phyloP scores from a whole-genome alignment of 2,888 invertebrate species.

The Drosophila acutilabella region DNA sequence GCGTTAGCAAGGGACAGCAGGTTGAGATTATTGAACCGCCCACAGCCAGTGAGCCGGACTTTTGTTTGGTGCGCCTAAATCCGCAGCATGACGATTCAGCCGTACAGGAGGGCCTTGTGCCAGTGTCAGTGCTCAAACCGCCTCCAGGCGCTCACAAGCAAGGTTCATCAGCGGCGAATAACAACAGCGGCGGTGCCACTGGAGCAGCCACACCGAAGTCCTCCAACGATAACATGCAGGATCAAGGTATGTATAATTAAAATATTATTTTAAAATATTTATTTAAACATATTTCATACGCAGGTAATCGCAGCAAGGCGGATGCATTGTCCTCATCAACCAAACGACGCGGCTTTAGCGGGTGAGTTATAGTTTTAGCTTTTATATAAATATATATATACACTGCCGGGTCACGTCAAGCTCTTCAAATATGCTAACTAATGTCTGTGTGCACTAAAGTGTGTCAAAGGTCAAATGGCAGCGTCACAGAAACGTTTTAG shows the following conservation, averaged over 20 bases:
- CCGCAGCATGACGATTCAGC: constrained; percentile 86
- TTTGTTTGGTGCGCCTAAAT: constrained; percentile 89
- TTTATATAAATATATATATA: too few species aligned
- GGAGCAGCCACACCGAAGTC: constrained; percentile 73
- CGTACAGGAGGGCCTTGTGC: constrained; percentile 92
- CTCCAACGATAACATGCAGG: constrained; percentile 81
- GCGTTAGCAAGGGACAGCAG: constrained; percentile 95
- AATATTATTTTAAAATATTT: constrained; percentile 8
- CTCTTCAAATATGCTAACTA: constrained; percentile 39
- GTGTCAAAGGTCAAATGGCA: constrained; percentile 29
- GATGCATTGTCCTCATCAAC: constrained; percentile 90
- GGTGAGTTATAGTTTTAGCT: constrained; percentile 87
- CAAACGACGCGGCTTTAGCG: constrained; percentile 93
- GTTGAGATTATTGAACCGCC: constrained; percentile 94
- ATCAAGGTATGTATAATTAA: constrained; percentile 77
- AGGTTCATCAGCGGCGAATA: constrained; percentile 43
- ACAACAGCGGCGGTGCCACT: constrained; percentile 23
- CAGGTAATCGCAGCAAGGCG: constrained; percentile 85
- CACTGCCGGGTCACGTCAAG: background rate
- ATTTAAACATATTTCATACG: background rate
- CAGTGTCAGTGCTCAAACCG: constrained; percentile 91
- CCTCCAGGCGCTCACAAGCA: constrained; percentile 87
- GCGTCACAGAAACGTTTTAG: constrained; percentile 10
- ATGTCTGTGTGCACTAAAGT: constrained; percentile 15
- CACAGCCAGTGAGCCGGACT: constrained; percentile 89